These are phyloP conservation scores for Cephonodes hylas DNA, from an alignment of 2,888 invertebrate genomes.

Conservation along the genomic window DNA sequence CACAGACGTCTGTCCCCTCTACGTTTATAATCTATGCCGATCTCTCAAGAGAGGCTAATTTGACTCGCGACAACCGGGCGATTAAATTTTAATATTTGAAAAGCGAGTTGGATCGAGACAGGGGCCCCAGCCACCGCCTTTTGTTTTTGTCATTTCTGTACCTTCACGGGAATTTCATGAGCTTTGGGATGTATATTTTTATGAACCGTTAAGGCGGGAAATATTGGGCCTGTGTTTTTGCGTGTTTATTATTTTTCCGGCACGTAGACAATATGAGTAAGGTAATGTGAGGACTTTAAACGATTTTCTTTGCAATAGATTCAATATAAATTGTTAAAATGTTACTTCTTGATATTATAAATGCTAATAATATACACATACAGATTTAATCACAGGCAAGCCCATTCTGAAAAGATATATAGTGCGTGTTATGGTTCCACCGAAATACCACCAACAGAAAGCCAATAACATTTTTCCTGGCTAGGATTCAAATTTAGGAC, in stretches of 20 bases:
- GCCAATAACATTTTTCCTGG: too few species aligned
- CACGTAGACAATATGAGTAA: too few species aligned
- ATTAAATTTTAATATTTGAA: slow-evolving; percentile 83
- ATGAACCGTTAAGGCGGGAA: not conserved
- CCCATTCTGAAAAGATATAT: too few species aligned
- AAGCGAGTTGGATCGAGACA: slow-evolving; percentile 63
- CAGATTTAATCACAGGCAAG: too few species aligned
- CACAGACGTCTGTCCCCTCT: not conserved
- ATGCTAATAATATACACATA: too few species aligned
- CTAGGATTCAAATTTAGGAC: too few species aligned
- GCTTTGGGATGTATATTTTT: not conserved
- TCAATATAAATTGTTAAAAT: too few species aligned
- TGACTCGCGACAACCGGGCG: slow-evolving; percentile 80
- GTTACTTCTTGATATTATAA: too few species aligned
- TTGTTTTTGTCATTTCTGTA: slow-evolving; percentile 51
- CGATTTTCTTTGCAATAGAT: too few species aligned
- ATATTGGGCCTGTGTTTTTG: not conserved
- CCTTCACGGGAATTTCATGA: slow-evolving; percentile 9
- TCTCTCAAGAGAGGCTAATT: slow-evolving; percentile 78
- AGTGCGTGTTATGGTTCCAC: too few species aligned
- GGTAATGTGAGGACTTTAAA: too few species aligned
- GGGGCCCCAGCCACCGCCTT: slow-evolving; percentile 59
- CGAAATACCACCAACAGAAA: too few species aligned
- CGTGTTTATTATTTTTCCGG: not conserved
- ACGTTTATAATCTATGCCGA: slow-evolving; percentile 41